A percentile compares a stretch with the other conserved stretches of the same genome.
phyloP scores from a whole-genome alignment of 92 coral and sea anemone genomes.

The Scolanthus callimorphus region DNA sequence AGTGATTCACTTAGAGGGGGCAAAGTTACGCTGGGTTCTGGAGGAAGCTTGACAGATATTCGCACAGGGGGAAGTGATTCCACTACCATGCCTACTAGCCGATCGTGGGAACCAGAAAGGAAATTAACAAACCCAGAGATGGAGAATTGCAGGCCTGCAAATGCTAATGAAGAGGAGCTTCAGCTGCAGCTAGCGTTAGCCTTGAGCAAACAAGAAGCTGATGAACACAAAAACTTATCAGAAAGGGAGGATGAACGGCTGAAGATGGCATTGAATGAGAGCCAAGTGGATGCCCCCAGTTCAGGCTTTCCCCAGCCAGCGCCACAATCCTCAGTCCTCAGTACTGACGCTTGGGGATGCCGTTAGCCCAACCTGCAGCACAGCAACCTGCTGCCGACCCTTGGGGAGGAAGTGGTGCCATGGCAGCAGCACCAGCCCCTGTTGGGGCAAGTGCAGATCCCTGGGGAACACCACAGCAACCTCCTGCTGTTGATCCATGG shows the following conservation, averaged over 20 bases:
- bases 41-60: conserved; percentile 86
- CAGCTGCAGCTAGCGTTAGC: conserved; percentile 96
- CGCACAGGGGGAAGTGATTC: conserved; percentile 49
- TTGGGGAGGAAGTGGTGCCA: conserved; percentile 59
- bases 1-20: conserved; percentile 82
- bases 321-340: conserved; percentile 10
- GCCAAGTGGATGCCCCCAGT: conserved; percentile 34
- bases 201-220: conserved; percentile 98
- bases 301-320: conserved; percentile 48
- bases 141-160: conserved; percentile 94
- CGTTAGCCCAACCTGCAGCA: conserved; percentile 19
- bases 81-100: conserved; percentile 70
- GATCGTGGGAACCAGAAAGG: conserved; percentile 99
- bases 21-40: conserved; percentile 43
- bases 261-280: conserved; percentile 75
- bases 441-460: conserved; percentile 44
- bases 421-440: conserved; percentile 18
- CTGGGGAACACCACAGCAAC: too few relatives aligned
- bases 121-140: conserved; percentile 65
- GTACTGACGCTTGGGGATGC: conserved; percentile 72
- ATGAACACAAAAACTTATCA: conserved; percentile 50
- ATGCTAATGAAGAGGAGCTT: conserved; percentile 91
- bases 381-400: conserved; percentile 56
- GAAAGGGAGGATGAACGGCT: conserved; percentile 83
- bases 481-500: too few relatives aligned